These are phyloP conservation scores for Masticophis lateralis DNA, from an alignment of 2,797 vertebrate genomes.

Conservation along the genomic window DNA sequence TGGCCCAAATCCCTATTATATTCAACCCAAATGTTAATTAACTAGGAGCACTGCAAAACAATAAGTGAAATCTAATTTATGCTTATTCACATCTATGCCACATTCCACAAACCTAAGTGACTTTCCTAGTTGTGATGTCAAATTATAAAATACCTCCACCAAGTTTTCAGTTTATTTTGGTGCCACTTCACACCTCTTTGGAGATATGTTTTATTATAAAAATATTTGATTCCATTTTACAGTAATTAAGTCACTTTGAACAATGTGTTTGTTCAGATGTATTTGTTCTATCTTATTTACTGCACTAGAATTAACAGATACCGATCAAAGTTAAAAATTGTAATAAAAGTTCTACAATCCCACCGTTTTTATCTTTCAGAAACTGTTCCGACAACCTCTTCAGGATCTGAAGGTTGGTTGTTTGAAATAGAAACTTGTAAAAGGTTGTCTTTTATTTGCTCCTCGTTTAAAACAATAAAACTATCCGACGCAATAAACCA, in stretches of 20 bases:
- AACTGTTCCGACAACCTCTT: not conserved
- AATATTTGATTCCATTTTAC: not conserved
- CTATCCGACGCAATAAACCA: not conserved
- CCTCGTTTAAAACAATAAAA: not conserved
- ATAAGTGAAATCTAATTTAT: not conserved
- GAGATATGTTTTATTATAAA: not conserved
- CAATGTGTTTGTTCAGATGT: not conserved
- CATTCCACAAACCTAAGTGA: not conserved
- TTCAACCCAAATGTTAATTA: not conserved
- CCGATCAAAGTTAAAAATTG: not conserved
- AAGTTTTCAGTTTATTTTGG: not conserved
- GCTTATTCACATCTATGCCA: not conserved
- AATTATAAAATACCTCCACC: not conserved
- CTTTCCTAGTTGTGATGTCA: not conserved
- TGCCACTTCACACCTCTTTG: not conserved
- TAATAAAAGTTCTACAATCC: not conserved
- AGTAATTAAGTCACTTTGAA: not conserved
- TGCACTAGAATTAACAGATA: not conserved
- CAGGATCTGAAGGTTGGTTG: not conserved
- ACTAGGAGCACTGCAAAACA: not conserved
- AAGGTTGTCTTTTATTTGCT: not conserved
- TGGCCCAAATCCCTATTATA: not conserved
- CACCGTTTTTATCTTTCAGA: not conserved
- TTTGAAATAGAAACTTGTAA: not conserved
- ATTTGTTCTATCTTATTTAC: not conserved